Conservation (phyloP, 2,797 vertebrate genomes). For the Alauda arvensis region DNA sequence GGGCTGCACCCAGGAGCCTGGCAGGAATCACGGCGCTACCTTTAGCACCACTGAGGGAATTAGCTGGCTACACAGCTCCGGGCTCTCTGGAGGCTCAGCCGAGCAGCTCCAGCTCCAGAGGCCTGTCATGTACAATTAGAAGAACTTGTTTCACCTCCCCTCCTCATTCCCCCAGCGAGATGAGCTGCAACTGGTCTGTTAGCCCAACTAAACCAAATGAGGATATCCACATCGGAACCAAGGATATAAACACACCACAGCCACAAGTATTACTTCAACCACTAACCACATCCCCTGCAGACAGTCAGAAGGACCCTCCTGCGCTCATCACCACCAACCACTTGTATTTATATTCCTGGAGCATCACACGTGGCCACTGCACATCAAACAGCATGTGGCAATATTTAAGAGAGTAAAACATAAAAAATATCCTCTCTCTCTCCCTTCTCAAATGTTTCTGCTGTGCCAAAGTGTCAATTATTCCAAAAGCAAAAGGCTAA, state of each 20-base stretch:
- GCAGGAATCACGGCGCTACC: not conserved
- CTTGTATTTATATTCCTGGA: not conserved
- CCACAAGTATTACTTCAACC: not conserved
- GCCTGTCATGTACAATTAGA: not conserved
- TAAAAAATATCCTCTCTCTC: not conserved
- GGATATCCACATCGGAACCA: accelerated
- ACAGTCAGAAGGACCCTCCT: not conserved
- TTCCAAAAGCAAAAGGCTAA: not conserved
- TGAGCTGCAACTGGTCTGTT: not conserved
- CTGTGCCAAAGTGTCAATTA: not conserved
- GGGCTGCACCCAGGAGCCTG: not conserved
- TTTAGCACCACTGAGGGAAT: not conserved
- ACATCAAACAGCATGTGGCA: not conserved
- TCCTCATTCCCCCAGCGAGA: not conserved
- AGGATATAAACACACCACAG: not conserved
- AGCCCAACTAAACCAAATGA: not conserved
- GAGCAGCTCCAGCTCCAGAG: not conserved
- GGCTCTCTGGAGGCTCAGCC: not conserved
- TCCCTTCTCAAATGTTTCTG: not conserved
- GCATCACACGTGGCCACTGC: accelerated
- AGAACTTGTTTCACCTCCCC: not conserved
- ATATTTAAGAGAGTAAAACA: not conserved
- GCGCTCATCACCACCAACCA: not conserved
- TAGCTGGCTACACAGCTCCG: not conserved
- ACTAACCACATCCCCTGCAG: not conserved